A percentile compares a stretch with the other conserved stretches of the same genome.
These are phyloP conservation scores for Bibio marci DNA, from an alignment of 2,888 invertebrate genomes.

Conservation along the genomic window DNA sequence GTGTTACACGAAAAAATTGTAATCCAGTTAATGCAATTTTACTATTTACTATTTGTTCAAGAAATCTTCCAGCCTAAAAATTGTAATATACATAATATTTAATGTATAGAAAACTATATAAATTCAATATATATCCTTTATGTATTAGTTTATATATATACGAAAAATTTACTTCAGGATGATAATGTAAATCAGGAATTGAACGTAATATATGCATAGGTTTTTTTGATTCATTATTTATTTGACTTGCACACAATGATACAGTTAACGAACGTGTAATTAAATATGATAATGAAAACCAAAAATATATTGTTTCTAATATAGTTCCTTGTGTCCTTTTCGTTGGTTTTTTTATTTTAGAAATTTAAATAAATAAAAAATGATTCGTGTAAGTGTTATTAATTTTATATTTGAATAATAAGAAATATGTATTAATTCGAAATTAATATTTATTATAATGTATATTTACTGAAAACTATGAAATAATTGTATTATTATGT, in stretches of 20 bases:
- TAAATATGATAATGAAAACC: conserved; percentile 1
- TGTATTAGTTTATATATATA: too few relatives aligned
- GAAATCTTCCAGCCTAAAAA: conserved; percentile 32
- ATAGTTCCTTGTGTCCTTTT: background rate
- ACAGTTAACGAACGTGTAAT: background rate
- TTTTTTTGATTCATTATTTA: conserved; percentile 2
- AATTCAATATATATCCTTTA: too few relatives aligned
- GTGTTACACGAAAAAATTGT: conserved; percentile 33
- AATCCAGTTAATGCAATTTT: conserved; percentile 34
- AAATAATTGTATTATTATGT: conserved; percentile 51
- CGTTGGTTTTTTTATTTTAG: too few relatives aligned
- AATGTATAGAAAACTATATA: background rate
- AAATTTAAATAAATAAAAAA: too few relatives aligned
- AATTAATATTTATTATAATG: background rate
- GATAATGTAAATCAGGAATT: background rate
- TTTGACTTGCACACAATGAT: background rate
- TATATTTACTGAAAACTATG: conserved; percentile 2
- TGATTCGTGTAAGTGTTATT: too few relatives aligned
- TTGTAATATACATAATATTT: background rate
- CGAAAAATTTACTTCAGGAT: conserved; percentile 1
- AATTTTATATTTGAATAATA: too few relatives aligned
- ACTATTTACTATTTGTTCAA: conserved; percentile 31
- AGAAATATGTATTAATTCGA: too few relatives aligned
- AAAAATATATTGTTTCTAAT: conserved; percentile 1
- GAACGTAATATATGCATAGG: background rate